phyloP scores from a whole-genome alignment of 2,888 invertebrate genomes.

The Tryphoninae sp. region DNA sequence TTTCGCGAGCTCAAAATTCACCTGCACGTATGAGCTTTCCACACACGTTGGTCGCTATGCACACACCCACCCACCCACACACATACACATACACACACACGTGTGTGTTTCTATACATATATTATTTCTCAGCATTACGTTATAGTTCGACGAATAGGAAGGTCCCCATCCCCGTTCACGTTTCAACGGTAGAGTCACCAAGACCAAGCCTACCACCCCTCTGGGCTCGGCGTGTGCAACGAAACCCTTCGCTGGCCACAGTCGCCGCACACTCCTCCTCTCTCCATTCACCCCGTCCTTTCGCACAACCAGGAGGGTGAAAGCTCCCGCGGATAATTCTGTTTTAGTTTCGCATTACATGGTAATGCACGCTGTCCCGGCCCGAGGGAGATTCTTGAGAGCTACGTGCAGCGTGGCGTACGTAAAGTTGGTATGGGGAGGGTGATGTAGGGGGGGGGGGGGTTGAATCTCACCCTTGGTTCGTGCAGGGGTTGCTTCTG shows the following conservation, averaged over 20 bases:
- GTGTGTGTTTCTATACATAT: conserved; percentile 10
- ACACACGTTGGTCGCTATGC: not conserved
- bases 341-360: conserved; percentile 80
- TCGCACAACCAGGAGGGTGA: conserved; percentile 58
- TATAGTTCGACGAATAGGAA: conserved; percentile 16
- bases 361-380: conserved; percentile 71
- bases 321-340: conserved; percentile 76
- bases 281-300: conserved; percentile 24
- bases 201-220: not conserved
- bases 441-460: conserved; percentile 36
- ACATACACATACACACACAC: not conserved
- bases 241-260: conserved; percentile 54
- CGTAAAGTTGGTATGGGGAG: conserved; percentile 18
- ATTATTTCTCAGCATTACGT: conserved; percentile 48
- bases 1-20: conserved; percentile 42
- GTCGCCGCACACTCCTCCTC: conserved; percentile 34
- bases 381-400: conserved; percentile 48
- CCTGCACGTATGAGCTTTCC: conserved; percentile 35
- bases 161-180: not conserved
- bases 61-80: not conserved
- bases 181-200: conserved; percentile 8
- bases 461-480: conserved; percentile 48
- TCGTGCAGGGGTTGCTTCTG: conserved; percentile 38
- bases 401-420: conserved; percentile 42
- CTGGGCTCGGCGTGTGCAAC: conserved; percentile 3